Evolutionary conservation across 2,888 invertebrate genomes (phyloP).

Genomic region (Eustalomyia histrio): DNA sequence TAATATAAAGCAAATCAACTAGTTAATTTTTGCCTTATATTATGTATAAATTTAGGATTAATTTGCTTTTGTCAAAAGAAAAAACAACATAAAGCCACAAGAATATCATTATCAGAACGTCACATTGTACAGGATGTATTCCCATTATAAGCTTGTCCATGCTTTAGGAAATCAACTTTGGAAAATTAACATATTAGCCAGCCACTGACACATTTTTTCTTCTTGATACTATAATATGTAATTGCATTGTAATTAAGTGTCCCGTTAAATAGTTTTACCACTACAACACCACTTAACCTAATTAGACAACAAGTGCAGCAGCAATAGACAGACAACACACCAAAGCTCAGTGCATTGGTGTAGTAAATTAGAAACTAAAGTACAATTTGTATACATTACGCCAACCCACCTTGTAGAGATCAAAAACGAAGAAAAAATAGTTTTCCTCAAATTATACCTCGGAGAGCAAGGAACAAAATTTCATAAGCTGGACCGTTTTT

Average conservation of each 20-base stretch:
- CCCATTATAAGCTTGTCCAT: background rate
- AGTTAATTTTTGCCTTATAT: background rate
- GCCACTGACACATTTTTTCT: background rate
- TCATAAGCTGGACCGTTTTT: no score
- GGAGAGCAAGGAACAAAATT: no score
- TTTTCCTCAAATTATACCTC: no score
- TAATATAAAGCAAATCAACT: background rate
- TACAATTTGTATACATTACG: background rate
- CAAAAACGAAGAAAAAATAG: no score
- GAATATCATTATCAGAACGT: background rate
- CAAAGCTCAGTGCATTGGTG: background rate
- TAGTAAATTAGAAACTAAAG: background rate
- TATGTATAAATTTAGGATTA: background rate
- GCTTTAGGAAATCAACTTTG: no score
- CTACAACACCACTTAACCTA: background rate
- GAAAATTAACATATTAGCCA: background rate
- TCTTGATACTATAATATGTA: background rate
- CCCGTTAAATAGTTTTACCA: background rate
- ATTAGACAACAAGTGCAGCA: background rate
- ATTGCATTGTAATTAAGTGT: constrained; percentile 6
- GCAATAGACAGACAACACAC: background rate
- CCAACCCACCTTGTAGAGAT: no score
- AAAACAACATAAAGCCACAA: background rate
- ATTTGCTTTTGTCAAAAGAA: background rate
- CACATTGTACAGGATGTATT: background rate